Evolutionary conservation across 23 tunicate species (phyloP).

Genomic region (Halocynthia aurantium): DNA sequence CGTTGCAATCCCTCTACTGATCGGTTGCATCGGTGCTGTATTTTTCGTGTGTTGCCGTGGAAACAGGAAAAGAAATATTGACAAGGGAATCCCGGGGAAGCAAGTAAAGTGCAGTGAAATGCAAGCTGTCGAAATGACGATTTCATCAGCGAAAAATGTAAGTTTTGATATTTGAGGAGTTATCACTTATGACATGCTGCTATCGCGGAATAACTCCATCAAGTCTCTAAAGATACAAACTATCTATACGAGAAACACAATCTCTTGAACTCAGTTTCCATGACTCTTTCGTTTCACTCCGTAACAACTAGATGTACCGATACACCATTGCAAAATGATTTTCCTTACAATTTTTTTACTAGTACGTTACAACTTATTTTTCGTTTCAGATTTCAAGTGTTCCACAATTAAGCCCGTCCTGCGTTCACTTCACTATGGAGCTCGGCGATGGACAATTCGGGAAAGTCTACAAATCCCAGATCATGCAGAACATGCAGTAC

Average conservation of each 20-base stretch:
- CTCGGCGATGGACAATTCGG: conserved; percentile 88
- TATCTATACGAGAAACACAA: no score
- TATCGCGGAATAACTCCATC: no score
- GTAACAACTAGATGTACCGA: background rate
- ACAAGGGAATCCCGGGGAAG: conserved; percentile 16
- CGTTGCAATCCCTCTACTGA: conserved; percentile 16
- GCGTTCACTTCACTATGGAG: conserved; percentile 42
- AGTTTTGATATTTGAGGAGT: background rate
- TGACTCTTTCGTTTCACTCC: background rate
- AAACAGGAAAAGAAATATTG: background rate
- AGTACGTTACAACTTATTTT: background rate
- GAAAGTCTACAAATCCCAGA: conserved; percentile 74
- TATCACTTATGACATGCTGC: background rate
- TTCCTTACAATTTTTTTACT: background rate
- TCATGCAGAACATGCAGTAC: conserved; percentile 62
- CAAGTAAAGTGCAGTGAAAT: background rate
- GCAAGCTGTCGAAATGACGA: conserved; percentile 11
- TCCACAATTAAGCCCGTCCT: conserved; percentile 50
- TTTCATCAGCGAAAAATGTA: conserved; percentile 16
- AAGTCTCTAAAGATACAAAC: no score
- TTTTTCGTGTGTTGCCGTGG: background rate
- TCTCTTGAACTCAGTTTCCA: no score
- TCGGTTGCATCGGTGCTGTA: conserved; percentile 3
- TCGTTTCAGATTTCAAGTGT: conserved; percentile 33
- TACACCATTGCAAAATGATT: background rate